Base-by-base conservation (phyloP, 2,888 invertebrate species). In the Seira musarum region DNA sequence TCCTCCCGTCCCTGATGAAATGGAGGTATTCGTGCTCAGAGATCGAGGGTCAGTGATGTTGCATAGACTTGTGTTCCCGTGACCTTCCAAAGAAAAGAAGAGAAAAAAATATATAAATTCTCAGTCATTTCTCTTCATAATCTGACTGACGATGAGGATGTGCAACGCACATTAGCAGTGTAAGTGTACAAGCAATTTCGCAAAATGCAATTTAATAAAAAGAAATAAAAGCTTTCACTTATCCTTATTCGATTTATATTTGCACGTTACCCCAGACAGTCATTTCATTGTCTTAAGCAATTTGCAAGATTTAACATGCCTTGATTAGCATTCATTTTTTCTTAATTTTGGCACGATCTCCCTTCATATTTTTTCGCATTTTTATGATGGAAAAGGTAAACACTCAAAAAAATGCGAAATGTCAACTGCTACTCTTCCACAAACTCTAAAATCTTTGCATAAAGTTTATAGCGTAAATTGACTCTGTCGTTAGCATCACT, bases 31-130 rank as follows among this genome's bases (percentile, higher is more conserved):
- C 22, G 82, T 79, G 60, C 81, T 82, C 1, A 84, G 83, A 72
- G 84, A 81, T 72, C 85, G 82, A 75, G 84, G 81, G 80, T 87
- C 87, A 74, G 85, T 82, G 77, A 87, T 84, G 73, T 84, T 87
- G 82, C 85, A 87, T 61, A 87, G 83, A 79, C 85, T 82, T 53
- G 85, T 81, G 73, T 85, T 84, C 71, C 86, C 86, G 74, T 85
- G 86, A 75, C 86, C 86, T 80, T 80, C 68, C 57, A 17, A 25
- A 21, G 60, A 64, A 17, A 40, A 63, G 22, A 64, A 70, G 19
- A 65, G 40, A 77, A 35, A 10, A 25, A 49, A 46, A 61, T 35
- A 71, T 40, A 40, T 8, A 5, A 57, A 24, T 17, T 40, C 65
- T 30, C 1, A 64, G 17, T 72, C 25, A 64, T 72, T 72, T 65